Evolutionary conservation across 2,888 invertebrate species (phyloP).

Genomic region (Zonitis immaculata): DNA sequence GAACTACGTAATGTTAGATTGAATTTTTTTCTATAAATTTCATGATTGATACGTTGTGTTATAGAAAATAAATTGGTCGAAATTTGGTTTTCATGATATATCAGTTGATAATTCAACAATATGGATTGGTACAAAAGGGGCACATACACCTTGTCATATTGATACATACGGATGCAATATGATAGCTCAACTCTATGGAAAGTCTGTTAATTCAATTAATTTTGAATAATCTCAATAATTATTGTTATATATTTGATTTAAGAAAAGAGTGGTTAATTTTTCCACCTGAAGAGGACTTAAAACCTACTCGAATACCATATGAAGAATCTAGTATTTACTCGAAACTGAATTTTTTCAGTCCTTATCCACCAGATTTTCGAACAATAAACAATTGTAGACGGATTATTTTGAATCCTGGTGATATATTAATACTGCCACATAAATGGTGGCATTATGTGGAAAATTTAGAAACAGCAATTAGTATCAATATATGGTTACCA

Average conservation of each 20-base stretch:
- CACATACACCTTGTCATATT: conserved; percentile 90
- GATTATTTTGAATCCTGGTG: conserved; percentile 73
- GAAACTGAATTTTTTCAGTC: conserved; percentile 72
- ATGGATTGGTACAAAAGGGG: conserved; percentile 83
- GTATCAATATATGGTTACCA: conserved; percentile 69
- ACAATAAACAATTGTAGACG: conserved; percentile 47
- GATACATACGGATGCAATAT: conserved; percentile 94
- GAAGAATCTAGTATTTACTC: conserved; percentile 96
- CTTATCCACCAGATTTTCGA: conserved; percentile 51
- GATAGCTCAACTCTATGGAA: conserved; percentile 82
- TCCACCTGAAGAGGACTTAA: conserved; percentile 69
- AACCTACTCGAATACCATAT: conserved; percentile 84
- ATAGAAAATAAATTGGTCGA: conserved; percentile 57
- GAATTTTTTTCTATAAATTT: conserved; percentile 42
- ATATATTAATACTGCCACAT: conserved; percentile 82
- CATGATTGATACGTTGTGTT: conserved; percentile 17
- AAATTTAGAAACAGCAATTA: conserved; percentile 66
- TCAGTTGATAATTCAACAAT: conserved; percentile 67
- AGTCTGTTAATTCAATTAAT: conserved; percentile 49
- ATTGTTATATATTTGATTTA: too few species aligned
- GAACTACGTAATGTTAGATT: conserved; percentile 8
- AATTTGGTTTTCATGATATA: conserved; percentile 67
- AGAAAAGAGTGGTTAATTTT: conserved; percentile 93
- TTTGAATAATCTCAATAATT: conserved; percentile 4
- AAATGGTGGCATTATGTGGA: conserved; percentile 99